Evolutionary conservation across 2,888 invertebrate genomes (phyloP).

Genomic region (Drosophila rellima): DNA sequence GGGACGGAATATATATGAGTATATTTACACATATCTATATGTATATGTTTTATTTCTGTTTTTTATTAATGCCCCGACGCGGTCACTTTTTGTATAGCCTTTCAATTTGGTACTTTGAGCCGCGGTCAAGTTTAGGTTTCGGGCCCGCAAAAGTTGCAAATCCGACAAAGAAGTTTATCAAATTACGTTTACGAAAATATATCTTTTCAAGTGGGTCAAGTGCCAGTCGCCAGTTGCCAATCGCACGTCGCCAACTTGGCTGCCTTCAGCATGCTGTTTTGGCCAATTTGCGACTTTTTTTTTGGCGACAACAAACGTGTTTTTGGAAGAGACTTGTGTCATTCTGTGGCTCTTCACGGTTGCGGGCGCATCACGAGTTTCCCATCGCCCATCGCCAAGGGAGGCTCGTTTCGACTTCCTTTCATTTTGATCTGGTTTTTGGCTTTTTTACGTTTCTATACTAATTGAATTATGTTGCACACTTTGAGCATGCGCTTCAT

Average conservation of each 20-base stretch:
- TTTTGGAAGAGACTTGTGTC: slow-evolving; percentile 13
- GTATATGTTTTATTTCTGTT: slow-evolving; percentile 36
- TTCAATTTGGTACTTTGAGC: slow-evolving; percentile 40
- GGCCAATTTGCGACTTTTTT: slow-evolving; percentile 27
- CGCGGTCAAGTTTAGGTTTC: slow-evolving; percentile 61
- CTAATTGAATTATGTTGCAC: slow-evolving; percentile 81
- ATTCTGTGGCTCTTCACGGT: slow-evolving; percentile 44
- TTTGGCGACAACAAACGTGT: slow-evolving; percentile 29
- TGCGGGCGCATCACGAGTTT: slow-evolving; percentile 46
- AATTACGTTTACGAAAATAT: slow-evolving; percentile 41
- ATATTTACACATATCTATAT: not conserved
- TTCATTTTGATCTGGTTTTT: slow-evolving; percentile 40
- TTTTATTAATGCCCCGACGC: slow-evolving; percentile 45
- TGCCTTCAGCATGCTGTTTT: slow-evolving; percentile 16
- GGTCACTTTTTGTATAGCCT: slow-evolving; percentile 48
- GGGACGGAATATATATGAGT: slow-evolving; percentile 35
- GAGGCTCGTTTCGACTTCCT: slow-evolving; percentile 45
- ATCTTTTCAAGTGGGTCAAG: slow-evolving; percentile 54
- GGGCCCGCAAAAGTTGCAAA: slow-evolving; percentile 32
- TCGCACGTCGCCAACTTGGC: slow-evolving; percentile 44
- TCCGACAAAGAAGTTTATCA: slow-evolving; percentile 57
- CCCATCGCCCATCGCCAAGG: not conserved
- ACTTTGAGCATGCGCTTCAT: slow-evolving; percentile 60
- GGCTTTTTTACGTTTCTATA: slow-evolving; percentile 28
- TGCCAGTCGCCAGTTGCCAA: slow-evolving; percentile 48